Evolutionary conservation across 2,113 vertebrate species (phyloP), one percentile per base, ranked within the genome.

Genomic region (Orientallactaga bullata): DNA sequence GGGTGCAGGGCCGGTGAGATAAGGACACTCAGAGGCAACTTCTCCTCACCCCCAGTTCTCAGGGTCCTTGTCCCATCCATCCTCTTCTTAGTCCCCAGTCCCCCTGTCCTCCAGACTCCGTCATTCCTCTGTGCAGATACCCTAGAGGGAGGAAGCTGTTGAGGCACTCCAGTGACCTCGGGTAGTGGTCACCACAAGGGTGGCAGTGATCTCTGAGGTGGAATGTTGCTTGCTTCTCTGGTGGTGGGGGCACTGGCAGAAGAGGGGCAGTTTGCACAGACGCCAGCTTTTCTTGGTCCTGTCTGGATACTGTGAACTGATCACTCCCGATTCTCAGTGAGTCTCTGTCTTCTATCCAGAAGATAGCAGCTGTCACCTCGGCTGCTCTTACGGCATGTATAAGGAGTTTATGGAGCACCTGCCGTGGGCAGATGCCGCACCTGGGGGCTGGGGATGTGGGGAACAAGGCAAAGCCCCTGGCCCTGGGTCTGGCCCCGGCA

Each of bases 291-390:
- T 26, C 76, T 37, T 37, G 30, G 21, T 28, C 32, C 42, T 82
- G 5, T 81, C 42, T 79, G 77, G 35, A 42, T n/a, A 1, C 63
- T 63, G 0, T 76, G 42, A 37, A 24, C 20, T 81, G 17, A 0
- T 11, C 42, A 15, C 66, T 37, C 65, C 18, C 32, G 24, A 37
- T n/a, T n/a, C 80, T 80, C 69, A 30, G 1, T 37, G 60, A 79
- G 61, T 24, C 77, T 85, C 69, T 11, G 26, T 85, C 61, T 95
- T 42, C 58, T 37, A 28, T 91, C 79, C 42, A 20, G 42, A 90
- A 83, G 88, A 81, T 66, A 72, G 65, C 24, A 91, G 39, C 47
- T 12, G 58, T 72, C 0, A 39, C 58, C 66, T 84, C 68, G 55
- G 39, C 68, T 68, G 51, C 42, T n/a, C 37, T 86, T 68, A 65